Conservation (phyloP, 2,888 invertebrate species). For the Zygogramma bicolorata region DNA sequence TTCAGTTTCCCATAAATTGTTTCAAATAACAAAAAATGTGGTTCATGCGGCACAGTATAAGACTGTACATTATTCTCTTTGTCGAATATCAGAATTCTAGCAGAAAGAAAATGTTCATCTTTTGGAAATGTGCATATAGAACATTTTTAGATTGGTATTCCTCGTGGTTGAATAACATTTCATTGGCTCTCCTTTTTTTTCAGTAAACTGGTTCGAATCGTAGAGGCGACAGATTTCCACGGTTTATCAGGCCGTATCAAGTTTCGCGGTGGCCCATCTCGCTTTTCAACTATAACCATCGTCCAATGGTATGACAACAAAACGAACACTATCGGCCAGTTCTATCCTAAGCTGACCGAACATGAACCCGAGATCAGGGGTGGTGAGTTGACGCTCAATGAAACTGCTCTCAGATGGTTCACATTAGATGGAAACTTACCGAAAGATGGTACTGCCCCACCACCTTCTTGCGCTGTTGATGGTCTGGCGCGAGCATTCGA, state of each 20-base stretch:
- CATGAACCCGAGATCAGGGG: slow-evolving; percentile 67
- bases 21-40: too few species aligned
- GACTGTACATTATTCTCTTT: too few species aligned
- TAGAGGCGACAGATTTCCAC: slow-evolving; percentile 76
- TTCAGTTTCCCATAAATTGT: too few species aligned
- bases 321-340: slow-evolving; percentile 70
- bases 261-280: slow-evolving; percentile 77
- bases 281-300: slow-evolving; percentile 73
- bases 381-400: slow-evolving; percentile 70
- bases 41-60: too few species aligned
- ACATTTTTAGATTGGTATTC: too few species aligned
- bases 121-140: too few species aligned
- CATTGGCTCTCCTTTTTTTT: too few species aligned
- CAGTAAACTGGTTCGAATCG: slow-evolving; percentile 73
- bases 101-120: too few species aligned
- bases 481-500: slow-evolving; percentile 76
- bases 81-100: too few species aligned
- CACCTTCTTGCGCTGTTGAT: slow-evolving; percentile 76
- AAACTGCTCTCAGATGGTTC: slow-evolving; percentile 74
- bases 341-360: slow-evolving; percentile 69
- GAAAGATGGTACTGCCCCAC: slow-evolving; percentile 75
- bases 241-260: slow-evolving; percentile 82
- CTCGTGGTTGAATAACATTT: too few species aligned
- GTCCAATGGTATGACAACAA: slow-evolving; percentile 71
- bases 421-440: slow-evolving; percentile 73